Conservation (phyloP, 2,888 invertebrate species). For the Pyrocoelia pectoralis region DNA sequence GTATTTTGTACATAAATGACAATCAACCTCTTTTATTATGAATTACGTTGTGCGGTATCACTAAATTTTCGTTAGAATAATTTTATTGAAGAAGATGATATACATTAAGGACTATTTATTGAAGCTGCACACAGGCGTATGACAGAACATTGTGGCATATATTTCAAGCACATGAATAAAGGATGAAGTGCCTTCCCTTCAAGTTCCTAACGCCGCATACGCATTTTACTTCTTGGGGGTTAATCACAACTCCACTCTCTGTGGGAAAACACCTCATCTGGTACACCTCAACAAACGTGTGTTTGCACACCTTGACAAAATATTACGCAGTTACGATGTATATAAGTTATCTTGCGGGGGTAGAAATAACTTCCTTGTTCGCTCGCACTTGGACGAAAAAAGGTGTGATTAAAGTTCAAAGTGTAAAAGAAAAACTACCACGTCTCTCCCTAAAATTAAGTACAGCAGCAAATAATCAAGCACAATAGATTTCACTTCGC, state of each 20-base stretch:
- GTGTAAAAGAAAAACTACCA: not conserved
- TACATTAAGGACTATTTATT: constrained; percentile 25
- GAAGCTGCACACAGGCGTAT: constrained; percentile 16
- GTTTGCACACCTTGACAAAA: no score
- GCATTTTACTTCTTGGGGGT: constrained; percentile 13
- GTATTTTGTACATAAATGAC: no score
- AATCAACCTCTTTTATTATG: no score
- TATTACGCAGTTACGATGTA: no score
- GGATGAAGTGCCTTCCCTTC: constrained; percentile 18
- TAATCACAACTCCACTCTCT: constrained; percentile 13
- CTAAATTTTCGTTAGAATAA: constrained; percentile 20
- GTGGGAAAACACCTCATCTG: constrained; percentile 7
- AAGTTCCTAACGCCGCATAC: constrained; percentile 16
- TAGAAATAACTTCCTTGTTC: no score
- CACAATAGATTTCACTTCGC: not conserved
- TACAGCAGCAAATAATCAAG: not conserved
- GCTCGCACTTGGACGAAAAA: not conserved
- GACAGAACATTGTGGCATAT: constrained; percentile 21
- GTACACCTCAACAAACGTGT: not conserved
- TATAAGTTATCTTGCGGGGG: no score
- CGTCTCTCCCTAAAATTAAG: not conserved
- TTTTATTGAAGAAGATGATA: constrained; percentile 14
- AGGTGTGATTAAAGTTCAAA: not conserved
- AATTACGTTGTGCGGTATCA: constrained; percentile 5
- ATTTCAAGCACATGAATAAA: constrained; percentile 24